Evolutionary conservation across 2,113 vertebrate genomes (phyloP), one percentile per base, ranked within the genome.

Genomic region (Protomyctophum bolini): DNA sequence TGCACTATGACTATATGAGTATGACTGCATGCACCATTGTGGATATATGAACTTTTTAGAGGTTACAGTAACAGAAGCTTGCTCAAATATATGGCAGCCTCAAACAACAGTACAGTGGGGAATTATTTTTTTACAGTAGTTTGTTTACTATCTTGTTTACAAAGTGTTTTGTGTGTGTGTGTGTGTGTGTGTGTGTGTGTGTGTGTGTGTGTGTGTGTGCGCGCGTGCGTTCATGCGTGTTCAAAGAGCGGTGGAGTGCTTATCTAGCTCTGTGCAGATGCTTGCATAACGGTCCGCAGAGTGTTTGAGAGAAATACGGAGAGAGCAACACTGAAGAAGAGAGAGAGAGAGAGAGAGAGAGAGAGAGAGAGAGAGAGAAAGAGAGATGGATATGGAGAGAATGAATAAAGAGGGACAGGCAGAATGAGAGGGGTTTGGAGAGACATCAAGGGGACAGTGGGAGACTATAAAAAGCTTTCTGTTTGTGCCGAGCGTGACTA

Each of bases 281-380:
- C 60, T 80, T 75, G 66, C 54, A 68, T 78, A 80, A 69, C 0
- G 56, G 33, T 41, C 21, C 55, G 65, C 8, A 68, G 28, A 76
- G 9, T 49, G 57, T 10, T 7, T 5, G 57, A 58, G 57, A 58
- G 8, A 28, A 15, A 58, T 14, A 58, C 9, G 29, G 28, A 61
- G 10, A 62, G 14, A 65, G 2, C 21, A 21, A 21, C 21, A 21
- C 21, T 21, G 21, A 21, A 21, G 46, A 15, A 64, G 7, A 52
- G 48, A 66, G 41, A 70, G 12, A 28, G 3, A 48, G 45, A 28
- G 12, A 73, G 62, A 29, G 46, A 75, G 58, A 10, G 28, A 55
- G 63, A 68, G 41, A 14, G 65, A 63, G 66, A 83, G 66, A 79
- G 51, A 55, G 69, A 52, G 29, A 73, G 57, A 73, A 48, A 10